Evolutionary conservation across 1,140 invertebrate genomes (phyloP), one percentile per base, ranked within the genome.

Genomic region (Latrodectus geometricus): DNA sequence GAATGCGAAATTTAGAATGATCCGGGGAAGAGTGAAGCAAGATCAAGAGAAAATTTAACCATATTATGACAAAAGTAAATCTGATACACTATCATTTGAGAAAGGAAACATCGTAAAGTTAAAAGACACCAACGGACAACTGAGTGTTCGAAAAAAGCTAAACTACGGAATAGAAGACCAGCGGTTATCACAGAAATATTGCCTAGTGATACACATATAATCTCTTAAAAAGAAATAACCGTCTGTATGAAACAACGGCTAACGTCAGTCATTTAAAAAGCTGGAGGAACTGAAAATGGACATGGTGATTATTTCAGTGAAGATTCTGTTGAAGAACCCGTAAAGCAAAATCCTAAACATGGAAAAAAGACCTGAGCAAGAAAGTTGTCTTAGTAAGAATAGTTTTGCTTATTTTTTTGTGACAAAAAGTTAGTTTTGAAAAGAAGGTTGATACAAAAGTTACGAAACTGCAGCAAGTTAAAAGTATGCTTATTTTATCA

Each of bases 1-100:
- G 81, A 83, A n/a, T 35, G 2, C 50, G 70, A 66, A 21, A 11
- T 49, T n/a, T 83, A 8, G 81, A 65, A 35, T 20, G 54, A 83
- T 9, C 56, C 72, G 21, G 52, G 12, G 50, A 65, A 74, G 65
- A 52, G 17, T 8, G n/a, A 49, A 65, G 23, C 23, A 49, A 80
- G 17, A 61, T 1, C 8, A 61, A 61, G 8, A 61, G 54, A 61
- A 8, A 61, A 17, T 61, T 61, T 4, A 61, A 61, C 11, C 54
- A 61, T 1, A 69, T 7, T 7, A 69, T 4, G 11, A 69, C 66
- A 69, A 69, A 69, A 69, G n/a, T 2, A 23, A 23, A 69, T 69
- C 17, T 69, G 66, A 11, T 15, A 69, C 66, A n/a, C 17, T 69
- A 23, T 9, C 66, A 21, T 69, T 69, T 69, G 21, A 69, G 0